A percentile compares a stretch with the other conserved stretches of the same genome.
Evolutionary conservation across 2,888 invertebrate species (phyloP).

Genomic region (Tortricodes alternella): DNA sequence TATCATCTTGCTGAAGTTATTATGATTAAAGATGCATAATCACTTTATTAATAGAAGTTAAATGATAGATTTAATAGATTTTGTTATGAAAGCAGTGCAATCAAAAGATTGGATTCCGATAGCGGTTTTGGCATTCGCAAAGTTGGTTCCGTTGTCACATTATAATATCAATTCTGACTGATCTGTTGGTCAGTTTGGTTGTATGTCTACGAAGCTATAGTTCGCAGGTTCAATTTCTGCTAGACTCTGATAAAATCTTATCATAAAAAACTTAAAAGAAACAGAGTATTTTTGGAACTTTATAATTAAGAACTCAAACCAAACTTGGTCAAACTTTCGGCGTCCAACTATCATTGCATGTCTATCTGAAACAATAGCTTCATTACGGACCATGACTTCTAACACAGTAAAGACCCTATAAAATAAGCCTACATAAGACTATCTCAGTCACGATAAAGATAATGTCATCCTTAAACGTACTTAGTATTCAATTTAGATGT

Average conservation of each 20-base stretch:
- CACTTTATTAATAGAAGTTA: not conserved
- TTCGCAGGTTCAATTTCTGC: too few relatives aligned
- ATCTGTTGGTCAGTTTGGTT: too few relatives aligned
- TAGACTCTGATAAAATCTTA: too few relatives aligned
- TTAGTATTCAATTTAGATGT: slow-evolving; percentile 22
- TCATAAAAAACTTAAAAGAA: too few relatives aligned
- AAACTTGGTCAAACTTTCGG: not conserved
- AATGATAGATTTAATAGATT: slow-evolving; percentile 4
- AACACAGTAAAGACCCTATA: slow-evolving; percentile 8
- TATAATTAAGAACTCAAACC: not conserved
- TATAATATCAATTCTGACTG: too few relatives aligned
- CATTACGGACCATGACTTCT: slow-evolving; percentile 11
- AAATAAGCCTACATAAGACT: slow-evolving; percentile 16
- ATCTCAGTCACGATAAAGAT: slow-evolving; percentile 20
- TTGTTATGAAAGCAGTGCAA: not conserved
- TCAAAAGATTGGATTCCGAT: not conserved
- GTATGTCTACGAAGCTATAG: too few relatives aligned
- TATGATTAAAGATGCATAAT: not conserved
- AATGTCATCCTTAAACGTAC: slow-evolving; percentile 15
- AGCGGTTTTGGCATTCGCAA: too few relatives aligned
- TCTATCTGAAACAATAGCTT: slow-evolving; percentile 13
- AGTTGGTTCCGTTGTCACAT: too few relatives aligned
- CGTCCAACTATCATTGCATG: not conserved
- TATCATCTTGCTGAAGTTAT: not conserved
- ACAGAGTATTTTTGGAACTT: too few relatives aligned